These are phyloP conservation scores for Polydrusus cervinus DNA, from an alignment of 2,888 invertebrate genomes.

Conservation along the genomic window DNA sequence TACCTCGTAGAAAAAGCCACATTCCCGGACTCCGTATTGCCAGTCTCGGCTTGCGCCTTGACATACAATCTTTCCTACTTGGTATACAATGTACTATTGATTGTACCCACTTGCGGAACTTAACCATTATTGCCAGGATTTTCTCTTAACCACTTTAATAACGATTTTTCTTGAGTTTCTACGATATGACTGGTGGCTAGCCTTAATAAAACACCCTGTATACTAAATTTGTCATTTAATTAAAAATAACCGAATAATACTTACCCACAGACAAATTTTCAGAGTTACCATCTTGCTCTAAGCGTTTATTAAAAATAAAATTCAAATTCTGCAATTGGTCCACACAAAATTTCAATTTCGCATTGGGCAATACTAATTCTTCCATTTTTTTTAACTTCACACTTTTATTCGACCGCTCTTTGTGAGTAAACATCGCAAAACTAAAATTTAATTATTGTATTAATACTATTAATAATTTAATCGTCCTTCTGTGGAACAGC, in stretches of 20 bases:
- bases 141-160: too few relatives aligned
- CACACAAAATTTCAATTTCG: slow-evolving; percentile 72
- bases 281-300: slow-evolving; percentile 54
- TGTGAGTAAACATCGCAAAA: slow-evolving; percentile 59
- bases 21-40: too few relatives aligned
- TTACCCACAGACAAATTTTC: slow-evolving; percentile 37
- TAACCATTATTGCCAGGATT: too few relatives aligned
- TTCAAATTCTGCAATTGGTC: slow-evolving; percentile 73
- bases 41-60: too few relatives aligned
- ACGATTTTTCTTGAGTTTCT: too few relatives aligned
- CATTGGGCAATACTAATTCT: slow-evolving; percentile 71
- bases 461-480: slow-evolving; percentile 1
- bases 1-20: too few relatives aligned
- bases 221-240: too few relatives aligned
- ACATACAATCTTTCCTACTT: too few relatives aligned
- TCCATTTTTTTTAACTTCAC: slow-evolving; percentile 65
- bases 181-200: too few relatives aligned
- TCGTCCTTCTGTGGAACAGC: slow-evolving; percentile 21
- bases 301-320: slow-evolving; percentile 68
- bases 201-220: too few relatives aligned
- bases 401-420: slow-evolving; percentile 55
- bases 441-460: slow-evolving; percentile 23
- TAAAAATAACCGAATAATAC: neutral
- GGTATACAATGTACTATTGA: too few relatives aligned
- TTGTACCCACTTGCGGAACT: too few relatives aligned